phyloP scores from a whole-genome alignment of 2,113 vertebrate species.

The Hydrochoerus hydrochaeris region DNA sequence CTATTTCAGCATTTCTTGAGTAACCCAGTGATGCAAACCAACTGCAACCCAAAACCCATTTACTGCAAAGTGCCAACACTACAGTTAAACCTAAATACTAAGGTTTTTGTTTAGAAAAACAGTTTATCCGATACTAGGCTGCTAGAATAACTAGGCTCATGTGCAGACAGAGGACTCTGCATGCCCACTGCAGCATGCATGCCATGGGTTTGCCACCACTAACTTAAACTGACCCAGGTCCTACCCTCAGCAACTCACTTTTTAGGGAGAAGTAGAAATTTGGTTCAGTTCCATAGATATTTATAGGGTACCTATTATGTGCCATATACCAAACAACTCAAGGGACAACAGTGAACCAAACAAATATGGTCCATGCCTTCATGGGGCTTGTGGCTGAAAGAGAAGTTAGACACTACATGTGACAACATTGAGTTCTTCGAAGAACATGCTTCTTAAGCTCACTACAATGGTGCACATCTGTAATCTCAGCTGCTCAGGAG shows the following conservation, averaged over 20 bases:
- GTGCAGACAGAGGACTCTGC: background rate
- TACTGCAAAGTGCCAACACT: background rate
- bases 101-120: background rate
- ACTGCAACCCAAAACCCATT: background rate
- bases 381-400: fast-evolving
- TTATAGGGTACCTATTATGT: background rate
- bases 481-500: background rate
- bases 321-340: background rate
- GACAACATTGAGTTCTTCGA: background rate
- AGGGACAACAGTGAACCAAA: background rate
- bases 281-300: background rate
- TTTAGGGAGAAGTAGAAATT: background rate
- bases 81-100: background rate
- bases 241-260: background rate
- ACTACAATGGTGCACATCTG: background rate
- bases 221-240: background rate
- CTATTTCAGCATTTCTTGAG: background rate
- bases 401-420: background rate
- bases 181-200: background rate
- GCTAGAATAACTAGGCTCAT: background rate
- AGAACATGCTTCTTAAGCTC: background rate
- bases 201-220: background rate
- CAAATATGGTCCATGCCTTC: background rate
- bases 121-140: background rate
- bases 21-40: background rate